These are phyloP conservation scores for Schizotus pectinicornis DNA, from an alignment of 2,888 invertebrate species.

Conservation along the genomic window DNA sequence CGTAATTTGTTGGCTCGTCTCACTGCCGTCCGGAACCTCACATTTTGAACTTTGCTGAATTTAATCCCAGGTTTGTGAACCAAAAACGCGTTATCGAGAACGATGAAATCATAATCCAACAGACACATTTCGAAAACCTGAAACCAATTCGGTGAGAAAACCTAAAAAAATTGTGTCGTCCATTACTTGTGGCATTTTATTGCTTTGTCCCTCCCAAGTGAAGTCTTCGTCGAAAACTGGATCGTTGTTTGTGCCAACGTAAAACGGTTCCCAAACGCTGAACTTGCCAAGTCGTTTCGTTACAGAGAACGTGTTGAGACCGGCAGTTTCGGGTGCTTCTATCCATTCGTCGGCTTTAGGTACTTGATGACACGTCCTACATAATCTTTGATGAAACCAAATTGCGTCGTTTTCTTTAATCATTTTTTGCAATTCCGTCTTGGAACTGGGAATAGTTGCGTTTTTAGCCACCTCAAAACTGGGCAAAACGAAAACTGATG, in stretches of 20 bases:
- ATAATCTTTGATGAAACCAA: slow-evolving; percentile 43
- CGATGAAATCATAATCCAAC: slow-evolving; percentile 41
- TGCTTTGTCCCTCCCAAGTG: slow-evolving; percentile 50
- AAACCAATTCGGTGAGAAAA: background rate
- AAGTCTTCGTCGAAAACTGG: slow-evolving; percentile 50
- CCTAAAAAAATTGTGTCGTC: background rate
- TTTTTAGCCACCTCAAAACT: slow-evolving; percentile 3
- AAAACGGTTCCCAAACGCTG: slow-evolving; percentile 49
- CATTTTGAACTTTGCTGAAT: slow-evolving; percentile 30
- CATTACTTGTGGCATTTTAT: slow-evolving; percentile 47
- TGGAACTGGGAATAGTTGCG: slow-evolving; percentile 42
- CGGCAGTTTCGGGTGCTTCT: slow-evolving; percentile 26
- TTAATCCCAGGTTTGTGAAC: slow-evolving; percentile 46
- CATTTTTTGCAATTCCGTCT: slow-evolving; percentile 41
- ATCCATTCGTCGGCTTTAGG: slow-evolving; percentile 36
- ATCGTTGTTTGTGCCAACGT: slow-evolving; percentile 47
- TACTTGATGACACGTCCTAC: slow-evolving; percentile 37
- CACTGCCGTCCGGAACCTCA: too few species aligned
- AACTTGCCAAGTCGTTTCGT: slow-evolving; percentile 40
- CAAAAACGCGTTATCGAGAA: slow-evolving; percentile 43
- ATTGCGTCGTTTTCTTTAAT: slow-evolving; percentile 41
- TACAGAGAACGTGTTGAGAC: slow-evolving; percentile 41
- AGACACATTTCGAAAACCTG: slow-evolving; percentile 37
- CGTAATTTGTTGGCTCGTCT: too few species aligned
- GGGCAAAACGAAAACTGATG: slow-evolving; percentile 12